These are phyloP conservation scores for human (Homo sapiens) DNA, from an alignment of 2,113 vertebrate genomes.

Conservation along the genomic window DNA sequence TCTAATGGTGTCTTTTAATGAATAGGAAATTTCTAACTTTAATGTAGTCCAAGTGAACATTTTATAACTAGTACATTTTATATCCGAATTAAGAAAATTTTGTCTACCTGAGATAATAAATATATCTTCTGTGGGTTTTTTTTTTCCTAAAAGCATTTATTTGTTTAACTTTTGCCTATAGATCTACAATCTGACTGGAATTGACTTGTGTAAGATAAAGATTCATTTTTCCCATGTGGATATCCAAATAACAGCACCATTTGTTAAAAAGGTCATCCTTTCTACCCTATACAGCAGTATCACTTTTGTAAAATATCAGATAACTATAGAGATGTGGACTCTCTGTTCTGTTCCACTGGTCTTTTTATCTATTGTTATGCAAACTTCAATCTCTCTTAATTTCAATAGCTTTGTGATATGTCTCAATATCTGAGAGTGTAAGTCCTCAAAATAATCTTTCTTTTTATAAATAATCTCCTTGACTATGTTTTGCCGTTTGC, in stretches of 20 bases:
- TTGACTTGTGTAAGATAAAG: not conserved
- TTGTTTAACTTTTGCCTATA: not conserved
- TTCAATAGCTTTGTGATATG: not conserved
- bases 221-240: not conserved
- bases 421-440: not conserved
- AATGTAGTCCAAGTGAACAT: not conserved
- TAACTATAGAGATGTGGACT: not conserved
- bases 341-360: not conserved
- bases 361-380: not conserved
- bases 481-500: not conserved
- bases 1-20: not conserved
- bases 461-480: not conserved
- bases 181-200: not conserved
- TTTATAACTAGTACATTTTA: not conserved
- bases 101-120: not conserved
- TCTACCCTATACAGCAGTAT: not conserved
- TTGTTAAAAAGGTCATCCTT: not conserved
- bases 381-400: not conserved
- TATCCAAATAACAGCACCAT: not conserved
- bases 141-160: not conserved
- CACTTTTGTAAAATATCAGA: not conserved
- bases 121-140: not conserved
- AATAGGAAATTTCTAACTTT: slow-evolving; percentile 24
- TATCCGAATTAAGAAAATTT: not conserved
- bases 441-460: not conserved